Evolutionary conservation across 2,113 vertebrate species (phyloP), one percentile per base, ranked within the genome.

Genomic region (Oreochromis spilurus): DNA sequence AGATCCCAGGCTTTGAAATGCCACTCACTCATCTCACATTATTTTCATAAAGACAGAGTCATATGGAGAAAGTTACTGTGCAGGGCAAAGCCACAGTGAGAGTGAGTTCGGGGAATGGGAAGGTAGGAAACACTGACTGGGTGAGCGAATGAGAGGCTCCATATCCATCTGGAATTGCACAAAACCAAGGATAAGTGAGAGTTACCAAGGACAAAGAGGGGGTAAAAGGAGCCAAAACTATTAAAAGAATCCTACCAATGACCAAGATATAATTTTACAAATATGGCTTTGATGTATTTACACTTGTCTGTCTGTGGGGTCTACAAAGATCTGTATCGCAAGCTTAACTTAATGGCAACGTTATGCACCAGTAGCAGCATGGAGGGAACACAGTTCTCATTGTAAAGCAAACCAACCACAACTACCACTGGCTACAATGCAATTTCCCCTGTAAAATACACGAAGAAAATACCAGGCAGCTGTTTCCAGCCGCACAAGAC

Each of bases 1-100:
- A 83, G 95, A 94, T 95, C 94, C 88, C 29, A 43, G 87, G 84
- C 94, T 95, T 93, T 93, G 89, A 94, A 95, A 89, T 65, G 80
- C 87, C 93, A 93, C 88, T 91, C 91, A 84, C 84, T 89, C 88
- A 82, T 89, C 90, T 94, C 89, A 81, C 86, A 78, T 92, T 82
- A 54, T 87, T 90, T 90, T 93, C 88, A 88, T 87, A 85, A 90
- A 81, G 83, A 89, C 67, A 79, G 80, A 84, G 83, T 90, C 90
- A 91, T 92, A 93, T 93, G 95, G 94, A 93, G 90, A 92, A 88
- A 78, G 91, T 95, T 95, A 93, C 81, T 82, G 82, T 29, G 29
- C 24, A 84, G 81, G 57, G 82, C 84, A 81, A 85, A 91, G 62
- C 60, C 79, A 84, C 84, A 79, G 83, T 34, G 79, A 91, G 83